These are phyloP conservation scores for Herpailurus yagouaroundi DNA, from an alignment of 2,113 vertebrate genomes.

Conservation along the genomic window DNA sequence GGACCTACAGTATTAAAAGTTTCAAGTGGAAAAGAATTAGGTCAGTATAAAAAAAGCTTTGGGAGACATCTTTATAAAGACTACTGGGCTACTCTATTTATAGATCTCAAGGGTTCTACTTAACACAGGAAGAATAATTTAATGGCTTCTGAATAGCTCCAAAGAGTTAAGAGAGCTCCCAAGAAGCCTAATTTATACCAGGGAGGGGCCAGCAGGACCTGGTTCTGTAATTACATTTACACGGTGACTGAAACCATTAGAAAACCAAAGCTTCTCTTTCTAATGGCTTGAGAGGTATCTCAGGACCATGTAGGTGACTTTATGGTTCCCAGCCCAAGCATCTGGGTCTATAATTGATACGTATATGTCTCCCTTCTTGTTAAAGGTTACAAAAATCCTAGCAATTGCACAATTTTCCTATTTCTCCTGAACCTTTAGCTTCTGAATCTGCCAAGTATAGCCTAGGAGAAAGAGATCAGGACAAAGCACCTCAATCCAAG, in stretches of 20 bases:
- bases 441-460: background rate
- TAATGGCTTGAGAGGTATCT: background rate
- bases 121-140: background rate
- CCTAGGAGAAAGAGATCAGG: background rate
- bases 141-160: background rate
- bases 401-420: background rate
- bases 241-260: background rate
- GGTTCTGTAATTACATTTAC: background rate
- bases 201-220: background rate
- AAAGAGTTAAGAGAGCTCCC: background rate
- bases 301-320: background rate
- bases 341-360: background rate
- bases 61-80: background rate
- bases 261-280: background rate
- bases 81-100: background rate
- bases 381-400: background rate
- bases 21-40: background rate
- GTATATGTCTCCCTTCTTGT: background rate
- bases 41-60: background rate
- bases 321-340: background rate
- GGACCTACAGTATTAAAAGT: background rate
- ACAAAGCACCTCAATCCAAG: background rate
- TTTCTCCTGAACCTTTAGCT: background rate
- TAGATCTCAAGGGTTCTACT: background rate
- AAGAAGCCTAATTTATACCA: background rate